Evolutionary conservation across 2,888 invertebrate genomes (phyloP).

Genomic region (Luperina testacea): DNA sequence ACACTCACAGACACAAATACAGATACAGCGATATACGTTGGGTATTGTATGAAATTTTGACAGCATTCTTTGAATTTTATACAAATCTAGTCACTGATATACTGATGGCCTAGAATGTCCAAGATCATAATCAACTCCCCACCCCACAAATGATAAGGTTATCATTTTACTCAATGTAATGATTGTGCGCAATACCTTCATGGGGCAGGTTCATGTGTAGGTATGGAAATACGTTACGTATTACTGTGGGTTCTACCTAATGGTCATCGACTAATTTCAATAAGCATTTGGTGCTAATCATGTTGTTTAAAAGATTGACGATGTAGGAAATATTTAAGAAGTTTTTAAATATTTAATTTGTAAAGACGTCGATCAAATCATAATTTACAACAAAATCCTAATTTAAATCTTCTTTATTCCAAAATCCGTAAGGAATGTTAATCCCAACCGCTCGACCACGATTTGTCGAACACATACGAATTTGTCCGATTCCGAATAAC

Average conservation of each 20-base stretch:
- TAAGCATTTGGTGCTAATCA: neutral
- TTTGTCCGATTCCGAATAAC: constrained; percentile 41
- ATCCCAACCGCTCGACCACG: constrained; percentile 14
- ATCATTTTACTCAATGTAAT: neutral
- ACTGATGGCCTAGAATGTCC: neutral
- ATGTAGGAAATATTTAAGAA: constrained; percentile 15
- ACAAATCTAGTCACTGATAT: neutral
- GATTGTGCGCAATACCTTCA: no score
- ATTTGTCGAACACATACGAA: constrained; percentile 24
- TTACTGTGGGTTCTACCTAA: no score
- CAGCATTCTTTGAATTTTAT: constrained; percentile 20
- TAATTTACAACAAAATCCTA: neutral
- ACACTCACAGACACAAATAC: no score
- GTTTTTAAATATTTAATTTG: neutral
- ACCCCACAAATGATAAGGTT: no score
- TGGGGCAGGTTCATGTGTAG: neutral
- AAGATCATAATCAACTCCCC: neutral
- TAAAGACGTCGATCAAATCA: neutral
- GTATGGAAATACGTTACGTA: no score
- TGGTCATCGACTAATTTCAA: no score
- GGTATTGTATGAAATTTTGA: constrained; percentile 1
- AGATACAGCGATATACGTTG: constrained; percentile 22
- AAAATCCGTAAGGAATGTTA: constrained; percentile 7
- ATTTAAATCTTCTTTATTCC: constrained; percentile 13
- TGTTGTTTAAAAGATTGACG: neutral